Conservation (phyloP, 2,113 vertebrate genomes). For the Stigmatopora nigra region DNA sequence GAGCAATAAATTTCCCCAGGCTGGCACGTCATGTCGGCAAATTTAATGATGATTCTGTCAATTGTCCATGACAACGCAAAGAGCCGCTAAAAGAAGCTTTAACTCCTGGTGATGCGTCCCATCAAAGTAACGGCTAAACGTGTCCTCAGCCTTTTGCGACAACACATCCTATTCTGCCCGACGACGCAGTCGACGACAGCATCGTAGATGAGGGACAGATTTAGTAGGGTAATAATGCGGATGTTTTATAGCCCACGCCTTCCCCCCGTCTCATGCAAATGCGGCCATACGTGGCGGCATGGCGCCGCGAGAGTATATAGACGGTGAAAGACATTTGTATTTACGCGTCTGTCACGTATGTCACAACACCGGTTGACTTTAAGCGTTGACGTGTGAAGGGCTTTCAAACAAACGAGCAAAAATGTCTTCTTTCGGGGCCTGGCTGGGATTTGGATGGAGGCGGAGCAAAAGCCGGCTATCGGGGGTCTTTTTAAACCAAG, state of each 20-base stretch:
- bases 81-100: not conserved
- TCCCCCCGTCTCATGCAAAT: constrained; percentile 22
- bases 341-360: constrained; percentile 24
- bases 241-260: constrained; percentile 22
- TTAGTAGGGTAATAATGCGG: constrained; percentile 27
- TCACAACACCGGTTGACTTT: constrained; percentile 51
- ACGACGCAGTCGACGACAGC: not conserved
- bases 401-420: constrained; percentile 30
- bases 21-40: not conserved
- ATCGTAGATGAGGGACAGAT: constrained; percentile 21
- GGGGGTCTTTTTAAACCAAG: constrained; percentile 1
- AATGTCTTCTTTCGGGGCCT: constrained; percentile 16
- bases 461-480: not conserved
- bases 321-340: constrained; percentile 17
- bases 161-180: constrained; percentile 8
- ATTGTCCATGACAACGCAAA: not conserved
- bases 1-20: too few relatives aligned
- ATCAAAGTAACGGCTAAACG: not conserved
- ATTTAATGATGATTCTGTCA: not conserved
- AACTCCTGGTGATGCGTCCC: not conserved
- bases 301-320: constrained; percentile 10
- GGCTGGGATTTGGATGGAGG: constrained; percentile 13
- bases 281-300: not conserved
- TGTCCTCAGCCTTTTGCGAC: not conserved
- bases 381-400: constrained; percentile 23